phyloP scores from a whole-genome alignment of 2,888 invertebrate species.

The Tinea pellionella region DNA sequence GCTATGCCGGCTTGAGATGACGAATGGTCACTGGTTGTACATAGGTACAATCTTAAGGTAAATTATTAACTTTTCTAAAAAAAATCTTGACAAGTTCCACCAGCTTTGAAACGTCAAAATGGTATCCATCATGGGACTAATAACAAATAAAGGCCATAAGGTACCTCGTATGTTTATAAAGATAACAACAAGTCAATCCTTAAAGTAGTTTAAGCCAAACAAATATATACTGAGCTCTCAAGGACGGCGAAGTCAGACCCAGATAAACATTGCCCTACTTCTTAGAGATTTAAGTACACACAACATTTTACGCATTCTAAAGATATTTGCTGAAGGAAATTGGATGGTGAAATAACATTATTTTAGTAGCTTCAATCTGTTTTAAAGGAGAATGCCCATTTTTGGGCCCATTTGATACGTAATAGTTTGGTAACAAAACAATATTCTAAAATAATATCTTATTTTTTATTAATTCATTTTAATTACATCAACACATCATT shows the following conservation, averaged over 20 bases:
- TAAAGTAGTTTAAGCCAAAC: conserved; percentile 40
- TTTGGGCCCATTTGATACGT: too few relatives aligned
- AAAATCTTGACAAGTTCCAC: neutral
- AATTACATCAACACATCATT: too few relatives aligned
- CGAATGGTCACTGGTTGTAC: too few relatives aligned
- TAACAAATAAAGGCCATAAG: conserved; percentile 18
- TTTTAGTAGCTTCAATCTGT: neutral
- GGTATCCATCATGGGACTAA: neutral
- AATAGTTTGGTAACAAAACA: too few relatives aligned
- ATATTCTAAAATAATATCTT: too few relatives aligned
- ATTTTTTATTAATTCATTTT: too few relatives aligned
- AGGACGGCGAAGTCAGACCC: conserved; percentile 26
- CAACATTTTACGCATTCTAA: conserved; percentile 5
- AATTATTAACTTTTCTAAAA: too few relatives aligned
- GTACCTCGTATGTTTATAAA: conserved; percentile 47
- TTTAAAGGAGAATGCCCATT: too few relatives aligned
- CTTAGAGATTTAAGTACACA: neutral
- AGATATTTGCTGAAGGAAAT: neutral
- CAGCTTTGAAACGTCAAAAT: neutral
- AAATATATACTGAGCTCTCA: conserved; percentile 56
- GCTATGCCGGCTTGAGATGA: too few relatives aligned
- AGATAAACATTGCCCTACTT: conserved; percentile 18
- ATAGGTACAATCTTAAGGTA: too few relatives aligned
- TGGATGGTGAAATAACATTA: neutral
- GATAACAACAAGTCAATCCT: conserved; percentile 52